A percentile compares a stretch with the other conserved stretches of the same genome.
phyloP scores from a whole-genome alignment of 1,140 invertebrate genomes.

The Drosophila persimilis region DNA sequence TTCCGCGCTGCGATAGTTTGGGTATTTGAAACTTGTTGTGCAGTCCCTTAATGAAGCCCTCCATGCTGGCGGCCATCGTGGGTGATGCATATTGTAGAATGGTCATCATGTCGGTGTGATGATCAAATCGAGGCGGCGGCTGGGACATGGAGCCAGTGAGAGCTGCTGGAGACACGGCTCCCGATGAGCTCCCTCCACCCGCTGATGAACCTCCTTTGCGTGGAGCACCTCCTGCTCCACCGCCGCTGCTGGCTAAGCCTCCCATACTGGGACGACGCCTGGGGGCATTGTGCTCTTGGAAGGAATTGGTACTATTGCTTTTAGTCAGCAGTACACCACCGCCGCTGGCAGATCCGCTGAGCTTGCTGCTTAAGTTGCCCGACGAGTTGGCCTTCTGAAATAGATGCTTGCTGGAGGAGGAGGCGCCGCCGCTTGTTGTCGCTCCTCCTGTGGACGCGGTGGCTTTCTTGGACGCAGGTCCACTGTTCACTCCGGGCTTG shows the following conservation, averaged over 20 bases:
- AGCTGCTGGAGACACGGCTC: slow-evolving; percentile 58
- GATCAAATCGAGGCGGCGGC: slow-evolving; percentile 66
- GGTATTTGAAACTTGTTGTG: slow-evolving; percentile 94
- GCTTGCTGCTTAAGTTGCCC: slow-evolving; percentile 70
- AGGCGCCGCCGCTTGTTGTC: slow-evolving; percentile 4
- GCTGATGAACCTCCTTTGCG: slow-evolving; percentile 38
- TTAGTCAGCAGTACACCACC: slow-evolving; percentile 67
- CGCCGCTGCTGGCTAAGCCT: slow-evolving; percentile 30
- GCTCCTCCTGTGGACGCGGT: slow-evolving; percentile 15
- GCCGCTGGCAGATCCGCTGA: slow-evolving; percentile 40
- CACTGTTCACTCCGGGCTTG: slow-evolving; percentile 89
- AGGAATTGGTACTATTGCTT: slow-evolving; percentile 74
- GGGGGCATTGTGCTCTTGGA: slow-evolving; percentile 54
- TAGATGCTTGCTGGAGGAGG: slow-evolving; percentile 58
- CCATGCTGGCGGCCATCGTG: slow-evolving; percentile 84
- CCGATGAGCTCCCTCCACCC: slow-evolving; percentile 34
- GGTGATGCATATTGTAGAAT: slow-evolving; percentile 78
- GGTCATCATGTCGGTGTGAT: slow-evolving; percentile 80
- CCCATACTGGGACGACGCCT: slow-evolving; percentile 61
- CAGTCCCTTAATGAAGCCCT: slow-evolving; percentile 90
- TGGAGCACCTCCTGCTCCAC: slow-evolving; percentile 23
- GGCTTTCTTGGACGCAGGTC: slow-evolving; percentile 73
- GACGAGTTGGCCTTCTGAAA: slow-evolving; percentile 81
- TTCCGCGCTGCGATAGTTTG: slow-evolving; percentile 86
- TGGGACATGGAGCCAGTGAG: slow-evolving; percentile 59